These are phyloP conservation scores for Agrotis exclamationis DNA, from an alignment of 2,888 invertebrate genomes.

Conservation along the genomic window DNA sequence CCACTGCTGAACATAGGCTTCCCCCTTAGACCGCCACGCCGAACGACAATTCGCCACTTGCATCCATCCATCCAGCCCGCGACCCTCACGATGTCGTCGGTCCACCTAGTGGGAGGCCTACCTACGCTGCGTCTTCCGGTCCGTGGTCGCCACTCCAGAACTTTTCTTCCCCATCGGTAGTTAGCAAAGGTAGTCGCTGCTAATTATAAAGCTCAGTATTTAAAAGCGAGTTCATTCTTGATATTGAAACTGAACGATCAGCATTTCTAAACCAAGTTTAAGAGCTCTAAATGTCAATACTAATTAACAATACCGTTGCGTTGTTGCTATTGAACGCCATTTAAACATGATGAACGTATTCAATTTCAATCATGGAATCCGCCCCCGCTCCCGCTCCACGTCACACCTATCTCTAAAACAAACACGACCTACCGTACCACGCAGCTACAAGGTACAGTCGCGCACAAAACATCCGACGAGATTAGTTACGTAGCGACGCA, in stretches of 20 bases:
- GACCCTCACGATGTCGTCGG: too few species aligned
- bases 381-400: conserved; percentile 7
- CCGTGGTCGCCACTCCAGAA: too few species aligned
- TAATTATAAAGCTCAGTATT: not conserved
- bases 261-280: too few species aligned
- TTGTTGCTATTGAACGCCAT: not conserved
- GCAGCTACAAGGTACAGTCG: conserved; percentile 18
- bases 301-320: not conserved
- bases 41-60: too few species aligned
- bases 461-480: conserved; percentile 50
- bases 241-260: not conserved
- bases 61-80: too few species aligned
- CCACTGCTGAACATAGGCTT: too few species aligned
- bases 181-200: not conserved
- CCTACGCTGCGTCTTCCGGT: too few species aligned
- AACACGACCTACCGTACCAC: conserved; percentile 31
- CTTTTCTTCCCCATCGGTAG: too few species aligned
- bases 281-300: not conserved
- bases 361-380: not conserved
- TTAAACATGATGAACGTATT: not conserved
- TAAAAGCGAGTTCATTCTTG: too few species aligned
- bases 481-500: conserved; percentile 44
- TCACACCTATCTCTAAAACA: conserved; percentile 9
- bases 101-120: too few species aligned
- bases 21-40: too few species aligned